Evolutionary conservation across 2,113 vertebrate genomes (phyloP), one percentile per base, ranked within the genome.

Genomic region (Hepsetus odoe): DNA sequence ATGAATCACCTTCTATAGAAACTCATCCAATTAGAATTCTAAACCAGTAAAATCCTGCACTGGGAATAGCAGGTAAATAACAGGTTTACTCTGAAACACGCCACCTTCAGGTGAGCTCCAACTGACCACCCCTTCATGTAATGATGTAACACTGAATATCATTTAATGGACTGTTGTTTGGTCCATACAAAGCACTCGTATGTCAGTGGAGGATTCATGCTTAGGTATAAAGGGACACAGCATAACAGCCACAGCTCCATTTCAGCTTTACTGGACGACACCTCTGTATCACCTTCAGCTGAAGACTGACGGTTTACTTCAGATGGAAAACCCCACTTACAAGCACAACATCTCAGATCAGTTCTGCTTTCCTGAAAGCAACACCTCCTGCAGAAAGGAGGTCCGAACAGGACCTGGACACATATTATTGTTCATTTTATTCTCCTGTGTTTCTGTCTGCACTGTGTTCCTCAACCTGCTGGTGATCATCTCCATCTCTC

Each of bases 401-500:
- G 32, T 65, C n/a, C 61, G 33, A 65, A 38, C 61, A 65, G 61
- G 28, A 18, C 18, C 61, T 38, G 61, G 14, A 1, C 1, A 65
- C 38, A 38, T 65, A 10, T 22, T 65, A 12, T 18, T 65, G 61
- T 65, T 22, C n/a, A 65, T 65, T 65, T 2, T 65, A 12, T 33
- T 65, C 20, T 65, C 61, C 10, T 65, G 18, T 65, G 2, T 65
- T 9, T 58, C 70, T 26, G 49, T 67, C 26, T 58, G 53, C 4
- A 73, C 77, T 3, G 77, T 80, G 61, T 73, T 80, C 46, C 70
- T 80, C 24, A 85, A 85, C 66, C 22, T 83, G 74, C 44, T 85
- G 55, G 81, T 85, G 56, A 77, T 80, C 51, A 65, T 80, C 67
- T 80, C 82, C 26, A 79, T 83, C 61, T 83, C 86, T n/a, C 88